Conservation (phyloP, 2,888 invertebrate species). For the Aphidius colemani region DNA sequence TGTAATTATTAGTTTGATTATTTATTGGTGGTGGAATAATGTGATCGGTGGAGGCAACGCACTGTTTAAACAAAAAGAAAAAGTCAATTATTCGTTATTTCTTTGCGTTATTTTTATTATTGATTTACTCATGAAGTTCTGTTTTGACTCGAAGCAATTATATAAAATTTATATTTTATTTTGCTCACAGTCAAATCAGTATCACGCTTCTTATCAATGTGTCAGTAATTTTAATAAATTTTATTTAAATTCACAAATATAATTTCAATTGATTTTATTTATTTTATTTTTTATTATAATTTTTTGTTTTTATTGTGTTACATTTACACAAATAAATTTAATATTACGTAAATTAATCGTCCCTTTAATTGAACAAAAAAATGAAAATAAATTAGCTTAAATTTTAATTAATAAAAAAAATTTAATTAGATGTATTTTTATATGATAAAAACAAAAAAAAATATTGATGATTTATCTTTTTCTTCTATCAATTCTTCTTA, state of each 20-base stretch:
- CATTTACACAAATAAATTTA: too few species aligned
- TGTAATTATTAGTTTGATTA: not conserved
- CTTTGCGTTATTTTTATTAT: slow-evolving; percentile 31
- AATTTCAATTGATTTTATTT: too few species aligned
- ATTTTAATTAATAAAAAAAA: slow-evolving; percentile 37
- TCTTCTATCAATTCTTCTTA: too few species aligned
- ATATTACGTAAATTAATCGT: too few species aligned
- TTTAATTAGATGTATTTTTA: slow-evolving; percentile 45
- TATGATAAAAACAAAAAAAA: slow-evolving; percentile 39
- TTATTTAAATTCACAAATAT: too few species aligned
- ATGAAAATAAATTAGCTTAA: slow-evolving; percentile 28
- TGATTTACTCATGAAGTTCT: slow-evolving; percentile 47
- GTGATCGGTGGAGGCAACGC: slow-evolving; percentile 48
- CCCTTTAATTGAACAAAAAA: slow-evolving; percentile 5
- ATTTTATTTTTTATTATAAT: too few species aligned
- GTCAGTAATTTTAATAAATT: slow-evolving; percentile 27
- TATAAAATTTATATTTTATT: not conserved
- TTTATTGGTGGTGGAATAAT: slow-evolving; percentile 43
- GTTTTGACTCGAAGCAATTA: slow-evolving; percentile 35
- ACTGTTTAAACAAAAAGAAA: slow-evolving; percentile 8
- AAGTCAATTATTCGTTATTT: slow-evolving; percentile 1
- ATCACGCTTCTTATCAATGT: slow-evolving; percentile 59
- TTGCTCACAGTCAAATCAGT: slow-evolving; percentile 49
- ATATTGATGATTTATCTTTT: slow-evolving; percentile 40
- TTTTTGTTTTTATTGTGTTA: too few species aligned